These are phyloP conservation scores for Trachymyrmex cornetzi DNA, from an alignment of 1,140 invertebrate species.

Conservation along the genomic window DNA sequence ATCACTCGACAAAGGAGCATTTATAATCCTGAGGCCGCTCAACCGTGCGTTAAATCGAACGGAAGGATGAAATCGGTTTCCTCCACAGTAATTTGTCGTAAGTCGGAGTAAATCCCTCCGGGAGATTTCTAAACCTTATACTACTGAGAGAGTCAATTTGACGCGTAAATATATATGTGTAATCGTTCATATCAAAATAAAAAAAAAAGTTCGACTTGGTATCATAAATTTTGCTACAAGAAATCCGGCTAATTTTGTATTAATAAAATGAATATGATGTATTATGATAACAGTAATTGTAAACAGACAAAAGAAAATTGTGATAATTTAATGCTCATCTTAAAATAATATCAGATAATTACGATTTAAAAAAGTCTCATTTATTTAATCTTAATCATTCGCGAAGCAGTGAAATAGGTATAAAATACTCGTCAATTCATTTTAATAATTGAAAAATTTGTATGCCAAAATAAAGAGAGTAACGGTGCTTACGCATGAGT, in stretches of 20 bases:
- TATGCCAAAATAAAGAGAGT: constrained; percentile 7
- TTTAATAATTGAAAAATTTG: constrained; percentile 3
- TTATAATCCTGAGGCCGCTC: constrained; percentile 20
- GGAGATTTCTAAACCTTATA: neutral
- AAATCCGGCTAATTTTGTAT: neutral
- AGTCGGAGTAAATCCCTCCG: neutral
- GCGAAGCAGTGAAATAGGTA: neutral
- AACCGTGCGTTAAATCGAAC: constrained; percentile 34
- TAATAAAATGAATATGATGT: neutral
- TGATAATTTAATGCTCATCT: neutral
- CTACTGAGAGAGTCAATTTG: neutral
- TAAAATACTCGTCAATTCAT: constrained; percentile 11
- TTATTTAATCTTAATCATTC: neutral
- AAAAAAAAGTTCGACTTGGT: neutral
- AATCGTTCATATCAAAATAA: neutral
- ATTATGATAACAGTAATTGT: neutral
- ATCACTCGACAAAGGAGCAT: constrained; percentile 44
- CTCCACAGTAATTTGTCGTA: constrained; percentile 9
- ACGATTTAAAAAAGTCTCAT: neutral
- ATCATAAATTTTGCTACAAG: neutral
- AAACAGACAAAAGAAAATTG: neutral
- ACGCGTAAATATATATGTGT: neutral
- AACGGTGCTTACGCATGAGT: neutral
- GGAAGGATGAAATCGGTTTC: constrained; percentile 19
- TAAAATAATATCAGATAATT: constrained; percentile 1